phyloP scores from a whole-genome alignment of 1,140 invertebrate species.

The Holcopasites calliopsidis region DNA sequence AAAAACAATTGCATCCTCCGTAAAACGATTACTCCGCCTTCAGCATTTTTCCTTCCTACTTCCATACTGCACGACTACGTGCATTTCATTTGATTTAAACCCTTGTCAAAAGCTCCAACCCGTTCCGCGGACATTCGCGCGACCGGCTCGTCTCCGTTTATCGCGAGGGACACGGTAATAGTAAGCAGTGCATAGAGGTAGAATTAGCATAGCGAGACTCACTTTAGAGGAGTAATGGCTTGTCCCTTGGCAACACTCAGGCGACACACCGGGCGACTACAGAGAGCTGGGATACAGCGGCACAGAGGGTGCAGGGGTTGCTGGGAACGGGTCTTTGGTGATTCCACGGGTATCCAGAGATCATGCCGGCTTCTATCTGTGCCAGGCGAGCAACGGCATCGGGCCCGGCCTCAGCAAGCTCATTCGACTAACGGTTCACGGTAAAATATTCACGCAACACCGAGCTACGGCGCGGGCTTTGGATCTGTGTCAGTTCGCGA shows the following conservation, averaged over 20 bases:
- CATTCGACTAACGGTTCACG: constrained; percentile 83
- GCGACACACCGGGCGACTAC: constrained; percentile 75
- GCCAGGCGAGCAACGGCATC: constrained; percentile 84
- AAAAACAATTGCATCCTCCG: no score
- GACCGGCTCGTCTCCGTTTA: no score
- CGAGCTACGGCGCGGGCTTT: constrained; percentile 23
- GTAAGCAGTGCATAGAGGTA: neutral
- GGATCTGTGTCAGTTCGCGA: constrained; percentile 22
- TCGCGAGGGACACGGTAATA: neutral
- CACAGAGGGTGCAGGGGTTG: constrained; percentile 72
- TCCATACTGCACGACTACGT: no score
- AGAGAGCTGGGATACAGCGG: constrained; percentile 74
- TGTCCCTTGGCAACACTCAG: constrained; percentile 52
- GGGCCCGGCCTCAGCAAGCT: constrained; percentile 84
- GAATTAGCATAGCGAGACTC: neutral
- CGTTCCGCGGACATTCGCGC: no score
- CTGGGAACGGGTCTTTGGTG: constrained; percentile 81
- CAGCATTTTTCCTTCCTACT: no score
- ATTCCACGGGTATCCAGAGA: constrained; percentile 80
- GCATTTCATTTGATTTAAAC: no score
- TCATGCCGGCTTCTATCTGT: constrained; percentile 82
- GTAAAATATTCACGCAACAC: constrained; percentile 79
- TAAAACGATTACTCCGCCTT: no score
- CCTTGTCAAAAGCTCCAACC: no score
- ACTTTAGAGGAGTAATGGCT: constrained; percentile 28